Evolutionary conservation across 2,888 invertebrate genomes (phyloP), one percentile per base, ranked within the genome.

Genomic region (Conchocele bisecta): DNA sequence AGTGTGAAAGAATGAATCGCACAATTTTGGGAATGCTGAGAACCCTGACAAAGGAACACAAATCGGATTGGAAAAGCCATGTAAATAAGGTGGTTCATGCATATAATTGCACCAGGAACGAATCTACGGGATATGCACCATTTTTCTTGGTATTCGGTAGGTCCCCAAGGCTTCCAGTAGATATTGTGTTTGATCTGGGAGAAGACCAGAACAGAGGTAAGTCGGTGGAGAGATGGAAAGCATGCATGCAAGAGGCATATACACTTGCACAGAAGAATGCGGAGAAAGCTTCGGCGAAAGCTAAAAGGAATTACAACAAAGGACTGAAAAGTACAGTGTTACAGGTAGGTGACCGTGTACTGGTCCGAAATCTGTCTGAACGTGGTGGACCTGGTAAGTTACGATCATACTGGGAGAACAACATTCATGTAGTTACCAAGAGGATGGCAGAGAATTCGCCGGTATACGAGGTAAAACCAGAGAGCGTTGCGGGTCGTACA

Each of bases 71-170:
- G 79, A 63, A 61, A 41, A 57, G 53, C 17, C 71, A 75, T 44
- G 20, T 76, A 0, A 64, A 70, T 15, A 60, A 51, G 39, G 44
- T 76, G 3, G 65, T 61, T 4, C 70, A 75, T 67, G 73, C 75
- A 3, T 79, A 79, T 41, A 79, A 79, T 33, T 74, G 75, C 41
- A 75, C 79, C 0, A 59, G 37, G 17, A 50, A 73, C 58, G 70
- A 73, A 5, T 9, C 56, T 4, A 76, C 73, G 28, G 59, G 71
- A 13, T 72, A 51, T 29, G 42, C 67, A 13, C 75, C 75, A 33
- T 68, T 64, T 37, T 72, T 26, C 35, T 31, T 74, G 31, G 22
- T 77, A 2, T 69, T 58, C 53, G 68, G 63, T 11, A 22, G 69
- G 22, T 28, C 37, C 7, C 63, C 69, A 15, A 58, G 69, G 46